phyloP scores from a whole-genome alignment of 2,797 vertebrate species.

The Cynopterus sphinx region DNA sequence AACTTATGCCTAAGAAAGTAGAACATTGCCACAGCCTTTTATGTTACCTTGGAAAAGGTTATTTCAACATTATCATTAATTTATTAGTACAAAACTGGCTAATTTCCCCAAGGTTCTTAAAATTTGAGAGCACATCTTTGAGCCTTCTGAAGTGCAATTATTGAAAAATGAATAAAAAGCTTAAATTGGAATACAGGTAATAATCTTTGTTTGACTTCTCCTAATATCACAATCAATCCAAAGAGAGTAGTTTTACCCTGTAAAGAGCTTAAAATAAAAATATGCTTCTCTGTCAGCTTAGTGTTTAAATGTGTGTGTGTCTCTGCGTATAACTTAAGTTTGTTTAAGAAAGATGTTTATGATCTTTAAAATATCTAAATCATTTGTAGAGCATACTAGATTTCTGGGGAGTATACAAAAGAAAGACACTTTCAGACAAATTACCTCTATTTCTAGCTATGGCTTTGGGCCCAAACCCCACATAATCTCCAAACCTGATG shows the following conservation, averaged over 20 bases:
- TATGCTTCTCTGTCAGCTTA: background rate
- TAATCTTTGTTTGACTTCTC: constrained; percentile 58
- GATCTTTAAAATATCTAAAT: background rate
- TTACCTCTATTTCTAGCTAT: background rate
- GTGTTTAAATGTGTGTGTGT: background rate
- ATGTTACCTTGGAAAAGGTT: constrained; percentile 53
- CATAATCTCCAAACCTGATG: background rate
- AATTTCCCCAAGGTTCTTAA: constrained; percentile 73
- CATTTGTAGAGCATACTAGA: background rate
- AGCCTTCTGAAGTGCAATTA: constrained; percentile 40
- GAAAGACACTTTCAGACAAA: background rate
- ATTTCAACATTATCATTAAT: constrained; percentile 75
- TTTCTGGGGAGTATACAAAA: background rate
- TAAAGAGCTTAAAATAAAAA: constrained; percentile 37
- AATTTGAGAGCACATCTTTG: constrained; percentile 59
- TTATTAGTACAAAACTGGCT: constrained; percentile 61
- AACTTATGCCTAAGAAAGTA: constrained; percentile 49
- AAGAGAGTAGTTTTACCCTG: constrained; percentile 44
- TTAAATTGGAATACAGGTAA: constrained; percentile 64
- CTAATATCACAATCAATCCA: constrained; percentile 48
- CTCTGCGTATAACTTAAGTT: background rate
- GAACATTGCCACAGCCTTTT: constrained; percentile 45
- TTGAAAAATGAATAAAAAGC: constrained; percentile 69
- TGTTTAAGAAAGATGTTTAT: constrained; percentile 23
- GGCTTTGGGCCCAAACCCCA: background rate